These are phyloP conservation scores for Calonectris borealis DNA, from an alignment of 2,113 vertebrate genomes.

Conservation along the genomic window DNA sequence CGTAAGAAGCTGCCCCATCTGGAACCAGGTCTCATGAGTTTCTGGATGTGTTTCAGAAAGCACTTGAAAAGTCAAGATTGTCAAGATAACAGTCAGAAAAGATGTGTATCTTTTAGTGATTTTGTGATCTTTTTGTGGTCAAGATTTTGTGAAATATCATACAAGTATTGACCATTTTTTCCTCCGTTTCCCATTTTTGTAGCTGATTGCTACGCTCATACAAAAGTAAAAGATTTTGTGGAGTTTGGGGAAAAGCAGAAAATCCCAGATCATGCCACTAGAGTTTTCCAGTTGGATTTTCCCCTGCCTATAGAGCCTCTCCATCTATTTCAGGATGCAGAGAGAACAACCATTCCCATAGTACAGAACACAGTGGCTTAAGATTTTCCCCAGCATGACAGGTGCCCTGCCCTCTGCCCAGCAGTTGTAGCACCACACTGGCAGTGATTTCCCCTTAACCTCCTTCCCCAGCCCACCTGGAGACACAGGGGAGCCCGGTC, in stretches of 20 bases:
- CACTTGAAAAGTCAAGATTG: neutral
- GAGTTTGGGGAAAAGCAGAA: neutral
- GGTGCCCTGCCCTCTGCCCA: neutral
- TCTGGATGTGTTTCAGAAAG: neutral
- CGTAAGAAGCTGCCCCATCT: neutral
- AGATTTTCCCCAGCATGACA: neutral
- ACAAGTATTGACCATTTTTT: neutral
- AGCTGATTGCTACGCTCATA: neutral
- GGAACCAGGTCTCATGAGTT: neutral
- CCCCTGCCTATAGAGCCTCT: neutral
- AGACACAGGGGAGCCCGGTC: neutral
- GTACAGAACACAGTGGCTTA: neutral
- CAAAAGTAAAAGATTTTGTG: neutral
- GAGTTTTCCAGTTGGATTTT: neutral
- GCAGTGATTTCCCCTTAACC: neutral
- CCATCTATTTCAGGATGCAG: neutral
- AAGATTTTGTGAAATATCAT: neutral
- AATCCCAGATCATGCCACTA: neutral
- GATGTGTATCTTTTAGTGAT: neutral
- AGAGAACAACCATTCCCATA: neutral
- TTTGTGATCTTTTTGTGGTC: neutral
- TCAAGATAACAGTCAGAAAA: neutral
- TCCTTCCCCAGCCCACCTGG: neutral
- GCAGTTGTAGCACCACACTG: neutral
- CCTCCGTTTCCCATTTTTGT: neutral